Evolutionary conservation across 2,113 vertebrate species (phyloP).

Genomic region (Elephantulus edwardii): DNA sequence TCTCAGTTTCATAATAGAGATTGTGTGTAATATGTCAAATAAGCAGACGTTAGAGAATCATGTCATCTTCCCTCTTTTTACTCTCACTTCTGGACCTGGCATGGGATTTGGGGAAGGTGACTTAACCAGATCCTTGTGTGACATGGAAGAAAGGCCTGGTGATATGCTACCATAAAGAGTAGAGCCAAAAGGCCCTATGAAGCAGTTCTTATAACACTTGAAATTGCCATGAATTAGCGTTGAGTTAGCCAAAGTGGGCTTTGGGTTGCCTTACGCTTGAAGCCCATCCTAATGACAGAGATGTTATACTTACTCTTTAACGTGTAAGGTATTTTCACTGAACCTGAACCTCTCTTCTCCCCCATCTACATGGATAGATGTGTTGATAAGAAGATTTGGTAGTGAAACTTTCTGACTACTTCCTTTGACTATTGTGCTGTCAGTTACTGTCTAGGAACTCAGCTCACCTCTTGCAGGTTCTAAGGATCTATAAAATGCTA

Average conservation of each 20-base stretch:
- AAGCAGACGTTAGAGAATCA: not conserved
- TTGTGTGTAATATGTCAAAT: not conserved
- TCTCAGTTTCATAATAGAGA: not conserved
- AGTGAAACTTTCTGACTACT: not conserved
- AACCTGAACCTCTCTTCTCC: not conserved
- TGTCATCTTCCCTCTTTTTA: not conserved
- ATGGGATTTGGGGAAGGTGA: too few relatives aligned
- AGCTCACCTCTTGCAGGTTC: not conserved
- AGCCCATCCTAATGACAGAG: not conserved
- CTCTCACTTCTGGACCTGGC: not conserved
- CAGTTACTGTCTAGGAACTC: slow-evolving; percentile 4
- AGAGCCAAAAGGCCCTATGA: not conserved
- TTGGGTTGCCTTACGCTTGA: not conserved
- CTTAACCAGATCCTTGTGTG: not conserved
- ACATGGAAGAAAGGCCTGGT: not conserved
- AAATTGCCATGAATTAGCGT: not conserved
- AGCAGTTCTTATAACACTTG: not conserved
- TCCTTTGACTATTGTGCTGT: not conserved
- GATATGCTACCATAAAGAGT: not conserved
- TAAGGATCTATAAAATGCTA: not conserved
- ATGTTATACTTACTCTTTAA: not conserved
- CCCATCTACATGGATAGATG: too few relatives aligned
- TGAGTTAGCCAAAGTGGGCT: not conserved
- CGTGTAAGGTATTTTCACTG: not conserved
- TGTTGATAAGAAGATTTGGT: not conserved